phyloP scores from a whole-genome alignment of 53 echinoderm and acorn worm genomes.

The Antedon mediterranea region DNA sequence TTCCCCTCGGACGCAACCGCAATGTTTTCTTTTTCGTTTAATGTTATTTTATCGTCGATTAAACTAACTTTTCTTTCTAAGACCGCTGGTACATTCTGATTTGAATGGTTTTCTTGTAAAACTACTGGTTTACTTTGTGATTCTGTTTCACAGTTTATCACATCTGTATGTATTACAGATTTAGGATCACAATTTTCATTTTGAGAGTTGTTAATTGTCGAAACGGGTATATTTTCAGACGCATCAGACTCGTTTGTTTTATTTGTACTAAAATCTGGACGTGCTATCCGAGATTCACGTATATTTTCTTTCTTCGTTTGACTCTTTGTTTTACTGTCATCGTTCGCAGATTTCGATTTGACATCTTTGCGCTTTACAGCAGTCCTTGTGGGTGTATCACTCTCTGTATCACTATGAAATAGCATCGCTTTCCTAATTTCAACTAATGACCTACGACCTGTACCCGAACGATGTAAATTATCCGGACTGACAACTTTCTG shows the following conservation, averaged over 20 bases:
- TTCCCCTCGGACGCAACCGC: not conserved
- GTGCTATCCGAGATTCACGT: slow-evolving; percentile 11
- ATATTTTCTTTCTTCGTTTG: slow-evolving; percentile 7
- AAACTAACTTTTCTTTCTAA: not conserved
- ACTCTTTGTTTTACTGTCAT: not conserved
- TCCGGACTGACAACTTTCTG: slow-evolving; percentile 10
- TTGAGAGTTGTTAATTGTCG: not conserved
- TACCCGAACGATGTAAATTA: slow-evolving; percentile 14
- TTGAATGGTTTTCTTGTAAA: slow-evolving; percentile 20
- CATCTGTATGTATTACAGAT: not conserved
- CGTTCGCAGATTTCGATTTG: slow-evolving; percentile 3
- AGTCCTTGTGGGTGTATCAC: not conserved
- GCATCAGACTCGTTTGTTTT: not conserved
- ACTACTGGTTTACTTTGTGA: slow-evolving; percentile 15
- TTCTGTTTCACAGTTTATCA: not conserved
- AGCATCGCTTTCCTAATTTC: slow-evolving; percentile 56
- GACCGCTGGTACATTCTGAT: not conserved
- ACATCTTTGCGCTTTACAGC: slow-evolving; percentile 6
- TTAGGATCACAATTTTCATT: not conserved
- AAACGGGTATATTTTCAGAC: not conserved
- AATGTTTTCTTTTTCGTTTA: not conserved
- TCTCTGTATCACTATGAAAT: slow-evolving; percentile 15
- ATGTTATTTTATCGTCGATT: not conserved
- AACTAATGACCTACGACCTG: slow-evolving; percentile 40
- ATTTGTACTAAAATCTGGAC: slow-evolving; percentile 9